Evolutionary conservation across 2,888 invertebrate species (phyloP).

Genomic region (Agrilus biguttatus): DNA sequence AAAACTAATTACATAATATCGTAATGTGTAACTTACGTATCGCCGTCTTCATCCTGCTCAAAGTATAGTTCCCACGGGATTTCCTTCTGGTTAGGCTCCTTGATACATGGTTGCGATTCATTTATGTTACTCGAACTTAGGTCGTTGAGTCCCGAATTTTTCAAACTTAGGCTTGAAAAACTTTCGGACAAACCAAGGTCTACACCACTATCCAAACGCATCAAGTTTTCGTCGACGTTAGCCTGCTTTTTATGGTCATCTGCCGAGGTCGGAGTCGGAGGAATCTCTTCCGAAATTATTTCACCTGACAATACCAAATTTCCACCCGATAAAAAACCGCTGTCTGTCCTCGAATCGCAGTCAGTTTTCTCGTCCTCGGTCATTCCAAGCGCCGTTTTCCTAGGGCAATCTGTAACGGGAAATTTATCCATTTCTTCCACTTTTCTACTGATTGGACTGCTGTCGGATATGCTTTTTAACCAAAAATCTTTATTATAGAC

Average conservation of each 20-base stretch:
- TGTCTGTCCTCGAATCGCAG: slow-evolving; percentile 20
- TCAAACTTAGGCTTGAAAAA: slow-evolving; percentile 43
- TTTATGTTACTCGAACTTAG: slow-evolving; percentile 16
- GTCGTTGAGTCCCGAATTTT: slow-evolving; percentile 28
- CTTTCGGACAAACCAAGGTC: slow-evolving; percentile 43
- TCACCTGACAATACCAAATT: slow-evolving; percentile 22
- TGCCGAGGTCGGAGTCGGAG: slow-evolving; percentile 8
- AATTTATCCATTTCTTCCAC: slow-evolving; percentile 11
- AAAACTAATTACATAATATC: slow-evolving; percentile 2
- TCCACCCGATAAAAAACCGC: slow-evolving; percentile 27
- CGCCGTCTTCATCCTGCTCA: slow-evolving; percentile 70
- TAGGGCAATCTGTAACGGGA: slow-evolving; percentile 19
- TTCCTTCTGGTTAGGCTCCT: slow-evolving; percentile 14
- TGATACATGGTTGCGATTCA: slow-evolving; percentile 7
- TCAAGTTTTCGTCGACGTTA: slow-evolving; percentile 18
- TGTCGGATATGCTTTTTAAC: no score
- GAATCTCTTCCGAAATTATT: slow-evolving; percentile 17
- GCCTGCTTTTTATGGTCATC: slow-evolving; percentile 1
- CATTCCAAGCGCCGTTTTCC: slow-evolving; percentile 14
- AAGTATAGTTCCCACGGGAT: slow-evolving; percentile 52
- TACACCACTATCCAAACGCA: slow-evolving; percentile 54
- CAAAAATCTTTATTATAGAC: no score
- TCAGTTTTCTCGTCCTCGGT: slow-evolving; percentile 19
- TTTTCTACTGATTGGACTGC: slow-evolving; percentile 7
- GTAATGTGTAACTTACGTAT: slow-evolving; percentile 57